phyloP scores from a whole-genome alignment of 2,797 vertebrate genomes.

The Luscinia luscinia region DNA sequence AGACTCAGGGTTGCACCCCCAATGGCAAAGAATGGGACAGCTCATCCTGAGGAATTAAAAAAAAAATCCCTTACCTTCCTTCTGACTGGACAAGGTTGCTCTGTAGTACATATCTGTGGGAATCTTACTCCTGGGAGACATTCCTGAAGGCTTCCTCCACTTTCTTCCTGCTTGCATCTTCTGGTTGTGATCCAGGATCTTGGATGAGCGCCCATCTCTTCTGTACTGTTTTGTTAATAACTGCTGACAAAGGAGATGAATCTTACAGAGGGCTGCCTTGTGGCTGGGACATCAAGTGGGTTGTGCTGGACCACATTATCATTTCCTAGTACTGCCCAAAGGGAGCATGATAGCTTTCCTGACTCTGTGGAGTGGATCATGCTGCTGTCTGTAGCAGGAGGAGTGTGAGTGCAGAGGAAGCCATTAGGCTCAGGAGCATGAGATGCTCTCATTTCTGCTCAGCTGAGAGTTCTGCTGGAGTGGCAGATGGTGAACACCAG shows the following conservation, averaged over 20 bases:
- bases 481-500: not conserved
- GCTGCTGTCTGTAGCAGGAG: not conserved
- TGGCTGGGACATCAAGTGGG: not conserved
- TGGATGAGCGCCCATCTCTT: not conserved
- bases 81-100: not conserved
- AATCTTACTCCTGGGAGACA: not conserved
- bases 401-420: not conserved
- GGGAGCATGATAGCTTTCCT: not conserved
- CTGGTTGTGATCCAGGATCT: not conserved
- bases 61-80: not conserved
- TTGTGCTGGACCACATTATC: not conserved
- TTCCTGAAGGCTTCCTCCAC: not conserved
- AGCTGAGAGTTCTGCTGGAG: not conserved
- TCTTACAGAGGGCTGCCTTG: not conserved
- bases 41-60: not conserved
- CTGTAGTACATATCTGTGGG: not conserved
- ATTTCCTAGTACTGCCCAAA: not conserved
- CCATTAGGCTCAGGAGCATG: not conserved
- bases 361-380: not conserved
- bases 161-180: not conserved
- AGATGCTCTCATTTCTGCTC: not conserved
- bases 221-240: not conserved
- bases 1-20: not conserved
- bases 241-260: not conserved
- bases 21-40: not conserved